Evolutionary conservation across 2,888 invertebrate genomes (phyloP).

Genomic region (Salpingus planirostris): DNA sequence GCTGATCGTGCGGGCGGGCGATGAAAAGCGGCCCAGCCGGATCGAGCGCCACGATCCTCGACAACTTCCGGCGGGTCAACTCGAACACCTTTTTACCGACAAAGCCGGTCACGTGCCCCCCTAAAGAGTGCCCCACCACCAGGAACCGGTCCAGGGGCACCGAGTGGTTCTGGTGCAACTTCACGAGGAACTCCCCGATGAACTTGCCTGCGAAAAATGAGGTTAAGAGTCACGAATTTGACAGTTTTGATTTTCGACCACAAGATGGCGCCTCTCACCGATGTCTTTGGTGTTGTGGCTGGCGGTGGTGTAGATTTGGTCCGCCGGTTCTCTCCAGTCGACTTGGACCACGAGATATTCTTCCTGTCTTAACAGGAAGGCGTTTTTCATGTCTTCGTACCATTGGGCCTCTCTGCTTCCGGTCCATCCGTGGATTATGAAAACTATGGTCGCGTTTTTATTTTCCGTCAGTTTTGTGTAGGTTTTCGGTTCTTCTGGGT

Average conservation of each 20-base stretch:
- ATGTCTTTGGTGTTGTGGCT: constrained; percentile 28
- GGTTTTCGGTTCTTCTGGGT: too few relatives aligned
- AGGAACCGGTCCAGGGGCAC: constrained; percentile 22
- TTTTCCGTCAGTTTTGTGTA: constrained; percentile 14
- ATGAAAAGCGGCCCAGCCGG: constrained; percentile 29
- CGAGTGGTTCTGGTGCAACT: constrained; percentile 21
- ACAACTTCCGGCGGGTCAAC: constrained; percentile 18
- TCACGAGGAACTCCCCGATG: constrained; percentile 21
- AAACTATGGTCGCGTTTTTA: constrained; percentile 19
- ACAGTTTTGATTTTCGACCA: too few relatives aligned
- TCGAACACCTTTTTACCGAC: constrained; percentile 24
- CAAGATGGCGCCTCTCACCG: constrained; percentile 26
- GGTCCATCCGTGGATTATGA: constrained; percentile 29
- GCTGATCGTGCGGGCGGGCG: constrained; percentile 20
- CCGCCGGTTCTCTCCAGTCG: constrained; percentile 27
- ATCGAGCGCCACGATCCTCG: constrained; percentile 27
- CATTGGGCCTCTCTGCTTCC: constrained; percentile 20
- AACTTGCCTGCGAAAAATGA: constrained; percentile 18
- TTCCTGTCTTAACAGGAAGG: constrained; percentile 20
- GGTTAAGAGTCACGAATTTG: not conserved
- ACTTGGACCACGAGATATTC: constrained; percentile 24
- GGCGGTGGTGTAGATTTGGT: constrained; percentile 24
- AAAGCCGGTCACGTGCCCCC: constrained; percentile 27
- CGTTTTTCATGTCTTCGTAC: constrained; percentile 26
- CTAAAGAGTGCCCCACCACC: constrained; percentile 29